Conservation (phyloP, 30 jellyfish, hydroid and myxozoan genomes). For the Morbakka virulenta region DNA sequence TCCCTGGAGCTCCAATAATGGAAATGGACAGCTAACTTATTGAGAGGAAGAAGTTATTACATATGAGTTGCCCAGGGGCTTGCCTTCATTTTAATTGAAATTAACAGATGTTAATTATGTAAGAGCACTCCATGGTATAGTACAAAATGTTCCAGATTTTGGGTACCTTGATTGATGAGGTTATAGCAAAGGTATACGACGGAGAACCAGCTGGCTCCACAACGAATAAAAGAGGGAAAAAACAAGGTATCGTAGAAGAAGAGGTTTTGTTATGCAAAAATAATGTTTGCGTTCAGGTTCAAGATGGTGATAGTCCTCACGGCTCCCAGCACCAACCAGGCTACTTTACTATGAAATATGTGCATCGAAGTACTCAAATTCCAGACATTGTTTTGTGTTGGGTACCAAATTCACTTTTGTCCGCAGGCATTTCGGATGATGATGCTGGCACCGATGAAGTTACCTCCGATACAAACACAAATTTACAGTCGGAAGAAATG, state of each 20-base stretch:
- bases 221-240: neutral
- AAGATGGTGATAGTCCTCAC: neutral
- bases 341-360: conserved; percentile 59
- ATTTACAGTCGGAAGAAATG: neutral
- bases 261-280: conserved; percentile 85
- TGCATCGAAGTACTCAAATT: conserved; percentile 14
- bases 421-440: conserved; percentile 54
- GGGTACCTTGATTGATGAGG: conserved; percentile 29
- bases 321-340: conserved; percentile 74
- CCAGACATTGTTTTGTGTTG: conserved; percentile 76
- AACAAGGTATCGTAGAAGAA: conserved; percentile 42
- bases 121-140: no score
- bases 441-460: neutral
- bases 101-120: no score
- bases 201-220: conserved; percentile 81
- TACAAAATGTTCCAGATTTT: conserved; percentile 41
- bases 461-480: neutral
- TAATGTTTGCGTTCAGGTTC: conserved; percentile 81
- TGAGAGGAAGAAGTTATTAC: no score
- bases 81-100: no score
- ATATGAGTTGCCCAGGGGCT: no score
- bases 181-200: conserved; percentile 52
- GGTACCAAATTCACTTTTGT: conserved; percentile 82
- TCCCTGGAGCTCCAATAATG: no score
- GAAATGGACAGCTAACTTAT: no score